Evolutionary conservation across 2,888 invertebrate species (phyloP), one percentile per base, ranked within the genome.

Genomic region (Theristus sp.): DNA sequence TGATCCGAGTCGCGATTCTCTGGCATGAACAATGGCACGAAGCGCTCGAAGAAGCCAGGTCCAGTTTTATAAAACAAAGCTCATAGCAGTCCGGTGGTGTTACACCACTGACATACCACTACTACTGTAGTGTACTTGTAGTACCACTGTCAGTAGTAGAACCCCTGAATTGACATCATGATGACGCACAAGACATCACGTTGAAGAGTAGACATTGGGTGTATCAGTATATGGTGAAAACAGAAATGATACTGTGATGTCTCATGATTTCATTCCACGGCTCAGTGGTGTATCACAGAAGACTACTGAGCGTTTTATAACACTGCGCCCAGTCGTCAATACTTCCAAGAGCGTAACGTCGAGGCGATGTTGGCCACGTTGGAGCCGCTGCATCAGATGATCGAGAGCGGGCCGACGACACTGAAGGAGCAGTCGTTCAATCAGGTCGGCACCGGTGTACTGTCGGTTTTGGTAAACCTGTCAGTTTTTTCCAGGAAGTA

Each of bases 11-110:
- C 0, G 96, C 98, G 1, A 99, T 99, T 66, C 78, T 99, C 25
- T 99, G 98, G 98, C 96, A 98, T 72, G 98, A 98, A 75, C 84
- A 93, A 70, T 99, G 98, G 98, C 91, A 96, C 73, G 98, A 98
- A 75, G 96, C 93, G 0, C 77, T 98, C 26, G 79, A 79, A 66
- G 70, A 71, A 47, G 71, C 71, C 26, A 68, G n/a, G n/a, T n/a
- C n/a, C n/a, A n/a, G n/a, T n/a, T n/a, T n/a, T n/a, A n/a, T n/a
- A n/a, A n/a, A n/a, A n/a, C n/a, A n/a, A n/a, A n/a, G n/a, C n/a
- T n/a, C n/a, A n/a, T n/a, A n/a, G 68, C 55, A 64, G 67, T 13
- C 64, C 10, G 49, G 20, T 49, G 49, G n/a, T 24, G 49, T 3
- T 49, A n/a, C n/a, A n/a, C 13, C 13, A 38, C 10, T 38, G 10